These are phyloP conservation scores for Hetaerina titia DNA, from an alignment of 2,888 invertebrate genomes.

Conservation along the genomic window DNA sequence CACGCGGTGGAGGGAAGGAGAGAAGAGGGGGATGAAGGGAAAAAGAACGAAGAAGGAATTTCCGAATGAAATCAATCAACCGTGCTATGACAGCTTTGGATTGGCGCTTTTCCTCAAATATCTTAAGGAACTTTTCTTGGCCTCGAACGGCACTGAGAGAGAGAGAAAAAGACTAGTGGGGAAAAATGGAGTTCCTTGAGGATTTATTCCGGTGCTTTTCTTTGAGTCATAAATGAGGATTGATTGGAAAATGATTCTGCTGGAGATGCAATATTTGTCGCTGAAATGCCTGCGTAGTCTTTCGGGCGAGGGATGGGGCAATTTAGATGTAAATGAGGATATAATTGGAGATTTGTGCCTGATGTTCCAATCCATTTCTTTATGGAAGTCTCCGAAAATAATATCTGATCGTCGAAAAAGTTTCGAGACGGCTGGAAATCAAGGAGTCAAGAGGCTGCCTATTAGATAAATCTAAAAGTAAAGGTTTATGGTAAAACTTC, in stretches of 20 bases:
- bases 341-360: not conserved
- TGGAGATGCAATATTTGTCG: not conserved
- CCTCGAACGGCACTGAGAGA: conserved; percentile 16
- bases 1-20: not conserved
- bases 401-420: not conserved
- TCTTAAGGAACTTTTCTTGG: conserved; percentile 54
- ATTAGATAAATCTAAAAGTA: not conserved
- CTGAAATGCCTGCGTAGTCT: not conserved
- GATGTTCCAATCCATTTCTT: not conserved
- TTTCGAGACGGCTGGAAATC: not conserved
- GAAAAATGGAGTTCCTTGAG: not conserved
- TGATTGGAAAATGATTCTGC: conserved; percentile 30
- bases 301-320: not conserved
- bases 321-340: conserved; percentile 2
- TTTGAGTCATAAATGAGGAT: conserved; percentile 35
- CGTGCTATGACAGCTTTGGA: conserved; percentile 59
- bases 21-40: not conserved
- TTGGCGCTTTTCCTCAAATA: conserved; percentile 61
- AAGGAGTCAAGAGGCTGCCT: not conserved
- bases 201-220: not conserved
- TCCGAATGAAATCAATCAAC: conserved; percentile 66
- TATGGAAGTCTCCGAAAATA: not conserved
- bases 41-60: conserved; percentile 35
- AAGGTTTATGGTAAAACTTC: not conserved
- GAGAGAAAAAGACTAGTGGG: not conserved